These are phyloP conservation scores for Nomada ruficornis DNA, from an alignment of 2,888 invertebrate species.

Conservation along the genomic window DNA sequence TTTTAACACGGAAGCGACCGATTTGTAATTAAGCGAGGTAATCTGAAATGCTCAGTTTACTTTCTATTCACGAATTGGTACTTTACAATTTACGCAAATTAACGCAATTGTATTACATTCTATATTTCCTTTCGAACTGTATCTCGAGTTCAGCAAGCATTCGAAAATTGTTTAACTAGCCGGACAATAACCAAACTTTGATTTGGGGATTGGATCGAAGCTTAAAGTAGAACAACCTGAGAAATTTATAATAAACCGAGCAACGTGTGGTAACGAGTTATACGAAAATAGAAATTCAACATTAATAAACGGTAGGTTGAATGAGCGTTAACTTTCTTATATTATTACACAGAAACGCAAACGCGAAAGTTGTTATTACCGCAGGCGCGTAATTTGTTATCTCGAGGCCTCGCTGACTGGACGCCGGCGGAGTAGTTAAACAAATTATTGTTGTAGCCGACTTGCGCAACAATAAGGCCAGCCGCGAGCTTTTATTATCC, in stretches of 20 bases:
- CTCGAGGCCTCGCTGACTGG: background rate
- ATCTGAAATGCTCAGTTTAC: background rate
- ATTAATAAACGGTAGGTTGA: background rate
- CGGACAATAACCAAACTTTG: too few relatives aligned
- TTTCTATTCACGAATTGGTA: too few relatives aligned
- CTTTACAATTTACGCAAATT: too few relatives aligned
- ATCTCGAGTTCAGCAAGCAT: too few relatives aligned
- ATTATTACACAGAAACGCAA: background rate
- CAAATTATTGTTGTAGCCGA: slow-evolving; percentile 24
- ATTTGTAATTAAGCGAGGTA: background rate
- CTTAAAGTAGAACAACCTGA: too few relatives aligned
- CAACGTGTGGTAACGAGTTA: too few relatives aligned
- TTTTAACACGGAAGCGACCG: background rate
- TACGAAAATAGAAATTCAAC: too few relatives aligned
- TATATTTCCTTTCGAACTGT: too few relatives aligned
- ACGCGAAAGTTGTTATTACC: background rate
- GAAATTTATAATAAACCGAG: too few relatives aligned
- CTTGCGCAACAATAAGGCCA: background rate
- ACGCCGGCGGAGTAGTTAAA: slow-evolving; percentile 6
- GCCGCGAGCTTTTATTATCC: slow-evolving; percentile 43
- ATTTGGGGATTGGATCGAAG: too few relatives aligned
- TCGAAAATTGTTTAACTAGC: too few relatives aligned
- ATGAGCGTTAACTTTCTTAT: background rate
- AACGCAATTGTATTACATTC: too few relatives aligned
- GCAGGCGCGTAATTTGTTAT: background rate